These are phyloP conservation scores for Fregata magnificens DNA, from an alignment of 2,113 vertebrate genomes.

Conservation along the genomic window DNA sequence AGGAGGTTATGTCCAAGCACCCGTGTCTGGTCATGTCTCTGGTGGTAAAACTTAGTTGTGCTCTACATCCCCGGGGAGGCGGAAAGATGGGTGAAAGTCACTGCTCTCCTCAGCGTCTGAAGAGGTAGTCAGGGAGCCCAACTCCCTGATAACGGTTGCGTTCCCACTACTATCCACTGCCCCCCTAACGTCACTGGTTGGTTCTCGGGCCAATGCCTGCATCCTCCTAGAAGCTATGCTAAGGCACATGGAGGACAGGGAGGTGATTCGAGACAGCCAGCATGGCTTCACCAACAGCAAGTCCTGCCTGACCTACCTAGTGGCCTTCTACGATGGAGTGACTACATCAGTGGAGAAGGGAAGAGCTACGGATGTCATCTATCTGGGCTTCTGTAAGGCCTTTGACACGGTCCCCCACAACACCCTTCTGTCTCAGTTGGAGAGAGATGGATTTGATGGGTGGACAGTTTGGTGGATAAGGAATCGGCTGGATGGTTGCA, in stretches of 20 bases:
- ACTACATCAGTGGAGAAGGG: background rate
- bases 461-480: background rate
- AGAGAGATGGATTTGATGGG: background rate
- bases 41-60: background rate
- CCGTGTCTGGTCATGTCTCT: background rate
- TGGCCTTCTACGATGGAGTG: background rate
- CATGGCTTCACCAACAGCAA: background rate
- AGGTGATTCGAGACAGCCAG: background rate
- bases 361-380: background rate
- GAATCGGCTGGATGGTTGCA: background rate
- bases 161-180: background rate
- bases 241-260: background rate
- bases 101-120: background rate
- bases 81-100: background rate
- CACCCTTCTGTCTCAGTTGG: background rate
- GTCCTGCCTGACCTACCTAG: no score
- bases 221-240: background rate
- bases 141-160: background rate
- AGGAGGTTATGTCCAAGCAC: background rate
- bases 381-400: background rate
- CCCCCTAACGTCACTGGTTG: background rate
- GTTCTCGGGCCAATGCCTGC: background rate
- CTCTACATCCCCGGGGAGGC: background rate
- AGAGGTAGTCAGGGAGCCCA: background rate
- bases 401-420: background rate